Base-by-base conservation (phyloP, 2,797 vertebrate genomes). In the Leucoraja ocellata region DNA sequence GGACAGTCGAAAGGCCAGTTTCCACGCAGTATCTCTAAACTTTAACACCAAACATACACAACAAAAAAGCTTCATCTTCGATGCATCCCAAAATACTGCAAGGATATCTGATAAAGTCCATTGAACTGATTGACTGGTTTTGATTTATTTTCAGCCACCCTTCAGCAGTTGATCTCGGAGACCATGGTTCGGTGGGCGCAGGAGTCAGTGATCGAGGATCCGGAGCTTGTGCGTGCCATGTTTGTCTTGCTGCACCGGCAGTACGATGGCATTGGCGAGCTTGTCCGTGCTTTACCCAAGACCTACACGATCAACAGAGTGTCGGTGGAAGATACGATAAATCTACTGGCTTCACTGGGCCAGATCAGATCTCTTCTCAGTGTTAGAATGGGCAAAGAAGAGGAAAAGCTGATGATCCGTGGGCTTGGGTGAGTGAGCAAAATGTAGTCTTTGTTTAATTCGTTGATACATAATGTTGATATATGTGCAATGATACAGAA, bases 181-280 rank as follows among this genome's bases (percentile, higher is more conserved):
- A 99, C 98, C 0, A 98, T 99, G 98, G 98, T 99, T 11, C 98
- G 98, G 79, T 99, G 98, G 98, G 98, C 98, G 76, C 98, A 99
- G 95, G 98, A 99, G 95, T 98, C 98, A 0, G 97, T 98, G 18
- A 99, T 99, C 28, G 98, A 99, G 94, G 98, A 99, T 94, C 98
- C 98, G 0, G 98, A 99, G 93, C 95, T 99, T 94, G 98, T 99
- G 96, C 95, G 98, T 94, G 98, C 98, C 94, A 99, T 99, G 98
- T 99, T 99, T 91, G 97, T 99, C 71, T 94, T 99, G 93, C 96
- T 99, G 0, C 98, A 99, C 93, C 97, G 98, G 2, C 98, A 99
- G 93, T 99, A 99, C 0, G 98, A 99, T 1, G 98, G 98, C 54
- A 98, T 99, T 0, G 98, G 98, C 77, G 98, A 98, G 78, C 96